These are phyloP conservation scores for Acanthurus tractus DNA, from an alignment of 2,797 vertebrate genomes.

Conservation along the genomic window DNA sequence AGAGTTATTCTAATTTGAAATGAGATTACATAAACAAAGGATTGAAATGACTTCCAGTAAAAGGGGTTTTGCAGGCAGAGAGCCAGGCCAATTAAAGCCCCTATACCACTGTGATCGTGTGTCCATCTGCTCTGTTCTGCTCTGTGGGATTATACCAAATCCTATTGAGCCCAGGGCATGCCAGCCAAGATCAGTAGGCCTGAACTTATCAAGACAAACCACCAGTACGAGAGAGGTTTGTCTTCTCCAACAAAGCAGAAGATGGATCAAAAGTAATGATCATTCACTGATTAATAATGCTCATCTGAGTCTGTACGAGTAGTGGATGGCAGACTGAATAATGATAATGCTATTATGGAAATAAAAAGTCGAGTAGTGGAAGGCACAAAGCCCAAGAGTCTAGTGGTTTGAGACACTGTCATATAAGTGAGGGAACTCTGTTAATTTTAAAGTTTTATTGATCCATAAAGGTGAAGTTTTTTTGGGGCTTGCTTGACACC, in stretches of 20 bases:
- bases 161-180: slow-evolving; percentile 79
- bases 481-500: slow-evolving; percentile 12
- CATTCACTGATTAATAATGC: slow-evolving; percentile 34
- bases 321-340: slow-evolving; percentile 17
- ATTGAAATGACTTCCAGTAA: slow-evolving; percentile 66
- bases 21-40: slow-evolving; percentile 65
- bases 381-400: background rate
- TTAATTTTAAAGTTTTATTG: slow-evolving; percentile 34
- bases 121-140: slow-evolving; percentile 80
- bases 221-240: slow-evolving; percentile 52
- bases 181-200: slow-evolving; percentile 76
- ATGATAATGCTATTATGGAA: slow-evolving; percentile 2
- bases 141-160: slow-evolving; percentile 86
- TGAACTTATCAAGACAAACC: slow-evolving; percentile 74
- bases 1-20: slow-evolving; percentile 34
- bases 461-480: slow-evolving; percentile 29
- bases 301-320: slow-evolving; percentile 36
- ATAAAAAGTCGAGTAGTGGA: slow-evolving; percentile 7
- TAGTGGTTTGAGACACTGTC: slow-evolving; percentile 22
- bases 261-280: slow-evolving; percentile 49
- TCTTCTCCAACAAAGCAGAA: slow-evolving; percentile 46
- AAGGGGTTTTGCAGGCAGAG: slow-evolving; percentile 57
- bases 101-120: slow-evolving; percentile 75
- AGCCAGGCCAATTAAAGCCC: slow-evolving; percentile 76
- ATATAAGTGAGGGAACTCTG: slow-evolving; percentile 8